A percentile compares a stretch with the other conserved stretches of the same genome.
Evolutionary conservation across 2,888 invertebrate genomes (phyloP).

Genomic region (Minunthozetes semirufus): DNA sequence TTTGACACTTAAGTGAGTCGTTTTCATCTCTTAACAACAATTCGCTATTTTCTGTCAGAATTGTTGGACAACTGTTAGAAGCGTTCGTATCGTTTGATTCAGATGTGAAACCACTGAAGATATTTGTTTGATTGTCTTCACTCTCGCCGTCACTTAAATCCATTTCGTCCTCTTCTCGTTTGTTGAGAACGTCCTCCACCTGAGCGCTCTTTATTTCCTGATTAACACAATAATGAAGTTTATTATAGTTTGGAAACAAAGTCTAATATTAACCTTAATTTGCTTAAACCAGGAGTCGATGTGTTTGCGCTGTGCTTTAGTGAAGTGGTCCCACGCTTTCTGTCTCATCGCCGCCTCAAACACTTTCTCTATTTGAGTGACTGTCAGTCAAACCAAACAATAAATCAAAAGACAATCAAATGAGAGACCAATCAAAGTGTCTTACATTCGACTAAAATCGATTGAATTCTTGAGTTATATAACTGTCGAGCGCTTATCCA

Average conservation of each 20-base stretch:
- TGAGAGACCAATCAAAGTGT: conserved; percentile 46
- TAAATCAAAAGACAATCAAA: not conserved
- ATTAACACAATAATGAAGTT: conserved; percentile 40
- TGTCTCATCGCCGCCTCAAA: conserved; percentile 91
- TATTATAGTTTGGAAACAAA: not conserved
- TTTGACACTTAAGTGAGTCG: conserved; percentile 77
- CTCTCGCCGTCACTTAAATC: conserved; percentile 71
- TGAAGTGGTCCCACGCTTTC: conserved; percentile 69
- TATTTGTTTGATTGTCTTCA: conserved; percentile 40
- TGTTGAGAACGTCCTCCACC: conserved; percentile 58
- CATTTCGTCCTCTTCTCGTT: conserved; percentile 73
- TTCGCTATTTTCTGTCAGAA: not conserved
- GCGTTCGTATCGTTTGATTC: not conserved
- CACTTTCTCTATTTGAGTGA: conserved; percentile 98
- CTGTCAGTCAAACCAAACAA: conserved; percentile 51
- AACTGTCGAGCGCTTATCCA: conserved; percentile 73
- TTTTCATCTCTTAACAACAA: conserved; percentile 66
- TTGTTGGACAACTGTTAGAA: not conserved
- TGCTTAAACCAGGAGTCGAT: conserved; percentile 97
- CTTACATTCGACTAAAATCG: conserved; percentile 86
- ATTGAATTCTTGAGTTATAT: conserved; percentile 74
- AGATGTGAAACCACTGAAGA: not conserved
- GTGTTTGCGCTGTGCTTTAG: conserved; percentile 82
- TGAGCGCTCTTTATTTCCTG: conserved; percentile 64
- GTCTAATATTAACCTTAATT: conserved; percentile 66